Evolutionary conservation across 2,888 invertebrate genomes (phyloP), one percentile per base, ranked within the genome.

Genomic region (Amiota communis): DNA sequence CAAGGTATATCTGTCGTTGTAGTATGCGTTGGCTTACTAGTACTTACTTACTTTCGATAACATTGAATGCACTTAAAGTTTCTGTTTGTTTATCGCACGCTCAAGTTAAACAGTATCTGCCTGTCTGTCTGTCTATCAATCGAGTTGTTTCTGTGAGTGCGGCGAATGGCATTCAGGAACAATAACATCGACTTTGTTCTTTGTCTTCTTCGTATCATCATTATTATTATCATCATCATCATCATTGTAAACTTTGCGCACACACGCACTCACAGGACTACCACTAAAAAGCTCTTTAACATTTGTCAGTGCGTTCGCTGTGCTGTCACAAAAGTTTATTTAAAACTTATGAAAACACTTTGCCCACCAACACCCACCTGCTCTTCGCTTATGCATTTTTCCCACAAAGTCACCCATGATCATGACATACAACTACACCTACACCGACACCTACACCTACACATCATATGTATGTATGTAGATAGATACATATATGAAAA

Each of bases 11-110:
- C n/a, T n/a, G n/a, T n/a, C n/a, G n/a, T n/a, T n/a, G n/a, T n/a
- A n/a, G 36, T 0, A 36, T 36, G 36, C 4, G 3, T 36, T 36
- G 36, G 36, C 23, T 23, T 23, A 23, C 23, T 36, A 6, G 23
- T 23, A 2, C 23, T 23, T 23, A 1, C 23, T 6, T 36, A 36
- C 59, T 20, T 17, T 59, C 59, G 23, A 59, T 36, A 13, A 46
- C 46, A 65, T 49, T n/a, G 10, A 65, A 15, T 65, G 15, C 48
- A 15, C 49, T 65, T 65, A 48, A 65, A 65, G 17, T 65, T 65
- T 65, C 17, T 65, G 65, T 65, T 65, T 65, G 65, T 49, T 65
- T 17, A 49, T 13, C 20, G 20, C 49, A 48, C 65, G 65, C 17
- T 65, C 17, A 65, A 48, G 65, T 65, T 17, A 65, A 65, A 65